Base-by-base conservation (phyloP, 2,113 vertebrate genomes). In the Tenebrosternarchus preto region DNA sequence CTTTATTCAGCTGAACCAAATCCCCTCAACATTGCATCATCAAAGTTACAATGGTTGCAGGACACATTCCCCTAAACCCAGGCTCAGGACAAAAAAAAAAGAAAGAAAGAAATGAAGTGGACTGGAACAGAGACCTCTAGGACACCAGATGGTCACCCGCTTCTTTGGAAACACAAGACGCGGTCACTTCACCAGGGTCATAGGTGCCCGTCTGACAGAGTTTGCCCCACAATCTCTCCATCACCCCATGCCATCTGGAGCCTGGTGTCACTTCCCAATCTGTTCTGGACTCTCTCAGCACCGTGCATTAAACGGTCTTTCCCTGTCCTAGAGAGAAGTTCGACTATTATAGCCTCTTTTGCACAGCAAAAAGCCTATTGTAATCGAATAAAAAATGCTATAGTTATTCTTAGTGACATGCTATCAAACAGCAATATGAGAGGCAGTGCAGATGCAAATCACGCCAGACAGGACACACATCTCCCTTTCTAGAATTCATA, bases 101-200 rank as follows among this genome's bases (percentile, higher is more conserved):
- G 43, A 12, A 50, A 12, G 76, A 67, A 73, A 80, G 50, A 76
- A 84, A 84, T 66, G 72, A 77, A 73, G 50, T 60, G 33, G 61
- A 75, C 70, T 73, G 73, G 43, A 76, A 75, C 76, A 46, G 76
- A 82, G 73, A 82, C 67, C 59, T 82, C 72, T 67, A 80, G 73
- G 84, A 85, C 73, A 80, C 36, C 84, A 85, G 77, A 85, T 85
- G 84, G 84, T 71, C 29, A 22, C 64, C 72, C 60, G 73, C 60
- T 79, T 76, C 77, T 73, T 76, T 85, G 55, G 69, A 85, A 82
- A 77, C 39, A 27, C 22, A 82, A 77, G 66, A 76, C 77, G 55
- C 63, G 72, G 69, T 79, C 50, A 76, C 76, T 81, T 67, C 46
- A 78, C 55, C 73, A 73, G 77, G 77, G 80, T 76, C 73, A 59